Base-by-base conservation (phyloP, 2,888 invertebrate genomes). In the Eristalinus sepulchralis region DNA sequence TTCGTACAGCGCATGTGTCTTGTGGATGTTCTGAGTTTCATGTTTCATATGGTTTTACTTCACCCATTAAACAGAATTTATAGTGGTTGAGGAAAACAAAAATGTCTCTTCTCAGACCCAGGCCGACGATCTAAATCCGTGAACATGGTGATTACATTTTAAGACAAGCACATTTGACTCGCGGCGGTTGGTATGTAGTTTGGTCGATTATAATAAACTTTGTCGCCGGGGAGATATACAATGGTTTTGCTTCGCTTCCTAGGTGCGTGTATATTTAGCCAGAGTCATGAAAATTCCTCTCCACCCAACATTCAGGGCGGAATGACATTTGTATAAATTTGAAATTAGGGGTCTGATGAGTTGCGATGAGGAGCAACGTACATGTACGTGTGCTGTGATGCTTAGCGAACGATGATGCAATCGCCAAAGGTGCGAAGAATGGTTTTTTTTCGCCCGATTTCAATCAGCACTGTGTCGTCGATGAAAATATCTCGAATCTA, bases 1-100 rank as follows among this genome's bases (percentile, higher is more conserved):
- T 77, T 60, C 63, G 47, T 47, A 78, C 47, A 53, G 84, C 84
- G 84, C 84, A 84, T 77, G 84, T 76, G 34, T 39, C 33, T 24
- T 33, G 33, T 57, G 53, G 22, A 60, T 13, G 36, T 62, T 2
- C n/a, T 22, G 3, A 1, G 36, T 11, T 39, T 60, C 36, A 36
- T n/a, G 47, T 47, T 17, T 47, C 17, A 17, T 17, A 1, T 17
- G 17, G 47, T 4, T 8, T 47, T 47, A 17, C 34, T 59, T 17
- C 17, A 39, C 17, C 47, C 47, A 47, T 47, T 53, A 31, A 4
- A 22, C n/a, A 27, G 27, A n/a, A 70, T 63, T 24, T 55, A 27
- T 53, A 22, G 39, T 63, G 27, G 20, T 11, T 1, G 13, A 36
- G 34, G n/a, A 24, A 33, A 20, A 60, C 27, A 5, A 31, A 9